Evolutionary conservation across 2,797 vertebrate genomes (phyloP).

Genomic region (Cottoperca gobio): DNA sequence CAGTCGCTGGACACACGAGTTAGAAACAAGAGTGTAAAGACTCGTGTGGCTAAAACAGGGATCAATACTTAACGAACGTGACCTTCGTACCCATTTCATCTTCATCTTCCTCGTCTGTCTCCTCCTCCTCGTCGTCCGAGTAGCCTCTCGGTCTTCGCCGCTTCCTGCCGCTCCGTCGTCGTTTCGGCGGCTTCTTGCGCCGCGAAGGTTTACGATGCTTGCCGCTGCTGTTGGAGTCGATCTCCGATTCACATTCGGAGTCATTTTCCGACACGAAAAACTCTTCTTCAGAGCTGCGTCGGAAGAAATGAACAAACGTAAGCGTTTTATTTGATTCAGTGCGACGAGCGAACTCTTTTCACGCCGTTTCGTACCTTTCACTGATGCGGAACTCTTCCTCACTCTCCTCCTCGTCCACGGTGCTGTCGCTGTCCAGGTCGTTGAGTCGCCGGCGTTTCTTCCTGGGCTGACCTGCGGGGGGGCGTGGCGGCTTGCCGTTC

Average conservation of each 20-base stretch:
- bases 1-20: constrained; percentile 84
- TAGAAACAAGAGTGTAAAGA: background rate
- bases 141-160: constrained; percentile 90
- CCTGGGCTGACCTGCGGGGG: constrained; percentile 81
- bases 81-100: constrained; percentile 85
- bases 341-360: too few relatives aligned
- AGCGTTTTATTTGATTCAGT: background rate
- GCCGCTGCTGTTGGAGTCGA: constrained; percentile 80
- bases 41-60: background rate
- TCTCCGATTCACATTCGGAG: constrained; percentile 85
- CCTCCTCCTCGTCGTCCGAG: constrained; percentile 95
- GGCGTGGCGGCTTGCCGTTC: constrained; percentile 87
- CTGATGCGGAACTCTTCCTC: constrained; percentile 97
- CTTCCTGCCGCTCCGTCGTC: constrained; percentile 83
- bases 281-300: constrained; percentile 90
- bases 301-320: background rate
- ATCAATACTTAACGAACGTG: accelerated
- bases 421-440: constrained; percentile 97
- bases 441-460: constrained; percentile 97
- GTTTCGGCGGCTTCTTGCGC: constrained; percentile 76
- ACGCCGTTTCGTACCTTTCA: constrained; percentile 85
- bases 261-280: constrained; percentile 93
- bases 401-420: constrained; percentile 95
- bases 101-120: constrained; percentile 90
- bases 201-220: constrained; percentile 46